Evolutionary conservation across 2,888 invertebrate species (phyloP).

Genomic region (Hydraecia micacea): DNA sequence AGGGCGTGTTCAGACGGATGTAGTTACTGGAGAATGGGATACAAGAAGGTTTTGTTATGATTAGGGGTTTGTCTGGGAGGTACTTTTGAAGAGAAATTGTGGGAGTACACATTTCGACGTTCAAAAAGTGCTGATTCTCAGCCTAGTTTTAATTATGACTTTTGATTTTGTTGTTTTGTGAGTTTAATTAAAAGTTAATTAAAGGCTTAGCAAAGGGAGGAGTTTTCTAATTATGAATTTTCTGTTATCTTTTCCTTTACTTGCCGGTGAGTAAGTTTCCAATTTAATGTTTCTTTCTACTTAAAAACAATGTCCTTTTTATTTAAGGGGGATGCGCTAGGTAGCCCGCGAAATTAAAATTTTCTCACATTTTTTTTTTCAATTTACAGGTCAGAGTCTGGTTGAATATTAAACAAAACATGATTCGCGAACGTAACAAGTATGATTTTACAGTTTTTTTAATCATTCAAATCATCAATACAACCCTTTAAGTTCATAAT

Average conservation of each 20-base stretch:
- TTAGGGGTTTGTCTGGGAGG: conserved; percentile 10
- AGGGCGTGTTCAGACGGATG: conserved; percentile 25
- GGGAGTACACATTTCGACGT: background rate
- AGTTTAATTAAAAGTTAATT: too few species aligned
- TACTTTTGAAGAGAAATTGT: background rate
- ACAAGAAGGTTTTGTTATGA: conserved; percentile 11
- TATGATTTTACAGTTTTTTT: too few species aligned
- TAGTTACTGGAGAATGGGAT: conserved; percentile 15
- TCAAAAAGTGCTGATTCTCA: too few species aligned
- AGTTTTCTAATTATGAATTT: background rate
- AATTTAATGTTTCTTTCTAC: background rate
- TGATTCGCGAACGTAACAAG: too few species aligned
- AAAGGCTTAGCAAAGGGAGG: background rate
- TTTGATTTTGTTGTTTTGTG: too few species aligned
- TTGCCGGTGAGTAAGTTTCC: background rate
- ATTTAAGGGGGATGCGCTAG: too few species aligned
- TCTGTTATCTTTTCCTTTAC: background rate
- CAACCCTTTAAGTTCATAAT: background rate
- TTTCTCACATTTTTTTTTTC: too few species aligned
- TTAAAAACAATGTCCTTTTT: background rate
- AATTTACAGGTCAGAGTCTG: too few species aligned
- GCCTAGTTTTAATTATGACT: too few species aligned
- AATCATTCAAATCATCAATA: too few species aligned
- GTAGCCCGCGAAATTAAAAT: too few species aligned
- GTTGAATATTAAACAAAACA: too few species aligned